These are phyloP conservation scores for Danio jaintianensis DNA, from an alignment of 2,797 vertebrate genomes.

Conservation along the genomic window DNA sequence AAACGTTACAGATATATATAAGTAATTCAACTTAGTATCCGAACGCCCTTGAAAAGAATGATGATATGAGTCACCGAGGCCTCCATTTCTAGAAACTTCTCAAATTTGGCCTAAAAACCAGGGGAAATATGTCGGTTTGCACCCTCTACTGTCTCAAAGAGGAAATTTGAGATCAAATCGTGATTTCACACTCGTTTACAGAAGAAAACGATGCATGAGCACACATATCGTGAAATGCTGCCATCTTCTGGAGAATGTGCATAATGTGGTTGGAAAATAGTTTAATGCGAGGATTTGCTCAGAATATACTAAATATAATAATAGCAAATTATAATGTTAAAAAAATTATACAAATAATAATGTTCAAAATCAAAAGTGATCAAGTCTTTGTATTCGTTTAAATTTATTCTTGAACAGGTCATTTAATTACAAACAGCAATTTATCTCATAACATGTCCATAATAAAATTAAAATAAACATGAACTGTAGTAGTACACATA, in stretches of 20 bases:
- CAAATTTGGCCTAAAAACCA: neutral
- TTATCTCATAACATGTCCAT: neutral
- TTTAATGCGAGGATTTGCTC: too few relatives aligned
- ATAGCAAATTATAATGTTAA: too few relatives aligned
- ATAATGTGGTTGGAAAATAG: too few relatives aligned
- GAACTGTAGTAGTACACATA: neutral
- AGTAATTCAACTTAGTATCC: neutral
- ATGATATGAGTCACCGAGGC: constrained; percentile 14
- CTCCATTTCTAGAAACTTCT: constrained; percentile 48
- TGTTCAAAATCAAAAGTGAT: too few relatives aligned
- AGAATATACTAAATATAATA: too few relatives aligned
- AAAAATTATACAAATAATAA: too few relatives aligned
- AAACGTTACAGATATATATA: neutral
- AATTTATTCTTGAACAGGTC: neutral
- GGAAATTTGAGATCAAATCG: neutral
- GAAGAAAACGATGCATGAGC: neutral
- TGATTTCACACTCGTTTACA: neutral
- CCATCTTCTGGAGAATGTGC: constrained; percentile 30
- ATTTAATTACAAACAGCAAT: neutral
- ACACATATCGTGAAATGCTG: constrained; percentile 7
- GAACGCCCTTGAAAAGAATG: neutral
- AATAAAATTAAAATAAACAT: too few relatives aligned
- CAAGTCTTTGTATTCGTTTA: neutral
- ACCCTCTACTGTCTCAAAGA: neutral
- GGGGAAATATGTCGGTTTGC: neutral